These are phyloP conservation scores for Lepidotrigona ventralis DNA, from an alignment of 1,140 invertebrate species.

Conservation along the genomic window DNA sequence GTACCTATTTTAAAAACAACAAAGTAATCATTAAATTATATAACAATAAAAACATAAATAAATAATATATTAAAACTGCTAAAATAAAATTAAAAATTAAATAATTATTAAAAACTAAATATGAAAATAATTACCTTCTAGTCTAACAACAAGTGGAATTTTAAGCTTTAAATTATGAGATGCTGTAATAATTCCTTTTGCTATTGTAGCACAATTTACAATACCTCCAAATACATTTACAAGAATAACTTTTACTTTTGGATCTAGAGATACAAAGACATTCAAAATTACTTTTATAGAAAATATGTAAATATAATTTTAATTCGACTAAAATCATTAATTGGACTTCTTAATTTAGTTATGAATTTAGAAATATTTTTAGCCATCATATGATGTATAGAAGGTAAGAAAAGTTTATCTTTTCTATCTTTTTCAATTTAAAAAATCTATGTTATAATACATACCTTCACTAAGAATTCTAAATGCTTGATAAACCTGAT, in stretches of 20 bases:
- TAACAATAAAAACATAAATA: conserved; percentile 20
- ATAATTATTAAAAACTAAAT: not conserved
- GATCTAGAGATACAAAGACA: conserved; percentile 81
- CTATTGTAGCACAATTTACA: conserved; percentile 98
- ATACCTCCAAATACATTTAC: conserved; percentile 99
- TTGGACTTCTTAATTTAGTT: too few species aligned
- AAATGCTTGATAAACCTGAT: conserved; percentile 89
- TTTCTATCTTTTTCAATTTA: not conserved
- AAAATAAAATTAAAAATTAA: not conserved
- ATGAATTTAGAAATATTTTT: not conserved
- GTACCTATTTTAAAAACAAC: conserved; percentile 81
- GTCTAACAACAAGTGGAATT: conserved; percentile 94
- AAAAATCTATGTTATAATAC: not conserved
- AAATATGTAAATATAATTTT: conserved; percentile 1
- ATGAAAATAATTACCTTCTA: conserved; percentile 90
- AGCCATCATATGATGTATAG: not conserved
- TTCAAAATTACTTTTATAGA: conserved; percentile 23
- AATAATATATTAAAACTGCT: not conserved
- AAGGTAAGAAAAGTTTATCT: conserved; percentile 5
- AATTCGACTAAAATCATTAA: not conserved
- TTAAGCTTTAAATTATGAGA: conserved; percentile 89
- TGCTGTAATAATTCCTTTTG: conserved; percentile 95
- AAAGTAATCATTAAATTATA: conserved; percentile 21
- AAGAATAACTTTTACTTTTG: conserved; percentile 96
- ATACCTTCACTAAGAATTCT: conserved; percentile 82